Conservation (phyloP, 2,113 vertebrate genomes). For the Pangasianodon hypophthalmus region DNA sequence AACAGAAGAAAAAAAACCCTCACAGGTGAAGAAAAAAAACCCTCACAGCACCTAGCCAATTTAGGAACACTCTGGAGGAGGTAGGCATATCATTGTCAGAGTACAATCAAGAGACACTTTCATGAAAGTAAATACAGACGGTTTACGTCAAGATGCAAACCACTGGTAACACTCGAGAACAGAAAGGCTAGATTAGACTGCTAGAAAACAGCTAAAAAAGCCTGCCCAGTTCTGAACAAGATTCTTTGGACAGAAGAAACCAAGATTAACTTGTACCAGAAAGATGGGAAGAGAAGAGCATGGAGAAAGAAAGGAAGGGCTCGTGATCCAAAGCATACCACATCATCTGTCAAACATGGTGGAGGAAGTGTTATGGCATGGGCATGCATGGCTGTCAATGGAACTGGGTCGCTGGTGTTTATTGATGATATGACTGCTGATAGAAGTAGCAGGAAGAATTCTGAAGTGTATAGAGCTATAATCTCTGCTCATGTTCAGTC, state of each 20-base stretch:
- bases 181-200: too few species aligned
- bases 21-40: not conserved
- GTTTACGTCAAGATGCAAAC: too few species aligned
- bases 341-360: not conserved
- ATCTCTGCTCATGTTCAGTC: too few species aligned
- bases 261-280: not conserved
- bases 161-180: too few species aligned
- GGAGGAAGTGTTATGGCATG: not conserved
- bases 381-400: not conserved
- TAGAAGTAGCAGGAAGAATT: too few species aligned
- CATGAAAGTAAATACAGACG: too few species aligned
- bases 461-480: too few species aligned
- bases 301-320: not conserved
- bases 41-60: not conserved
- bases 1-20: not conserved
- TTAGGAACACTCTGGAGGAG: not conserved
- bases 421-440: too few species aligned
- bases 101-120: not conserved
- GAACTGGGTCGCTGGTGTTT: not conserved
- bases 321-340: not conserved
- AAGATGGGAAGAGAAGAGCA: not conserved
- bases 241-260: too few species aligned
- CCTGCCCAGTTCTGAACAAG: too few species aligned
- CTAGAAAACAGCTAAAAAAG: too few species aligned
- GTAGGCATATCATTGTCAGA: not conserved